These are phyloP conservation scores for Dicycla oo DNA, from an alignment of 2,888 invertebrate species.

Conservation along the genomic window DNA sequence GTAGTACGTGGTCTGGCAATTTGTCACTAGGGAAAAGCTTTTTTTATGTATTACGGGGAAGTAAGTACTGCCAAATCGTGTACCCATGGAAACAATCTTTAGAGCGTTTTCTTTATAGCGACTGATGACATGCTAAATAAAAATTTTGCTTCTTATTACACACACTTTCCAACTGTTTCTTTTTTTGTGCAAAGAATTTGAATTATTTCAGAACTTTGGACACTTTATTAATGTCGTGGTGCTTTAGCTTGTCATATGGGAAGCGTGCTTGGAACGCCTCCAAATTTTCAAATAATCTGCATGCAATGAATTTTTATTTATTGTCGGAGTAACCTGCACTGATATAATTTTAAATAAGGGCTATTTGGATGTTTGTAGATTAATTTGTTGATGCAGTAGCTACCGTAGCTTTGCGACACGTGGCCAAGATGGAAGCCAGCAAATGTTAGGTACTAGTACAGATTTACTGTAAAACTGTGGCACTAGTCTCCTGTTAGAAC, in stretches of 20 bases:
- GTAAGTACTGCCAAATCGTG: slow-evolving; percentile 23
- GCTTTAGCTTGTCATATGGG: slow-evolving; percentile 60
- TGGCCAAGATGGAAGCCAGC: not conserved
- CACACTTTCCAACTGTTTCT: slow-evolving; percentile 51
- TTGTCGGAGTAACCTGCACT: slow-evolving; percentile 50
- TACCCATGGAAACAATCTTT: slow-evolving; percentile 27
- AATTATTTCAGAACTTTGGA: slow-evolving; percentile 61
- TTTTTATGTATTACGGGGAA: slow-evolving; percentile 8
- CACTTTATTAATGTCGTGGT: slow-evolving; percentile 61
- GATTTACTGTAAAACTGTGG: not conserved
- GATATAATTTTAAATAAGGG: slow-evolving; percentile 54
- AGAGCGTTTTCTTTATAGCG: slow-evolving; percentile 18
- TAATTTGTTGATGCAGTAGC: slow-evolving; percentile 7
- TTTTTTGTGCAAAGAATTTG: slow-evolving; percentile 55
- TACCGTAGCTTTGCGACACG: not conserved
- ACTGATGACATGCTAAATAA: slow-evolving; percentile 23
- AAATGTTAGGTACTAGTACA: not conserved
- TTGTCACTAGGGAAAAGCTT: slow-evolving; percentile 33
- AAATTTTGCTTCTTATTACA: slow-evolving; percentile 32
- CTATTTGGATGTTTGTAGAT: slow-evolving; percentile 29
- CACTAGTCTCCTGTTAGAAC: not conserved
- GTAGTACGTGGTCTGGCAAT: slow-evolving; percentile 17
- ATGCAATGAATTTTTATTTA: slow-evolving; percentile 64
- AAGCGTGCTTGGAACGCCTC: slow-evolving; percentile 65
- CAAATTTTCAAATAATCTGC: slow-evolving; percentile 66